A percentile compares a stretch with the other conserved stretches of the same genome.
Conservation (phyloP, 2,888 invertebrate species). For the Oasisia sp. region DNA sequence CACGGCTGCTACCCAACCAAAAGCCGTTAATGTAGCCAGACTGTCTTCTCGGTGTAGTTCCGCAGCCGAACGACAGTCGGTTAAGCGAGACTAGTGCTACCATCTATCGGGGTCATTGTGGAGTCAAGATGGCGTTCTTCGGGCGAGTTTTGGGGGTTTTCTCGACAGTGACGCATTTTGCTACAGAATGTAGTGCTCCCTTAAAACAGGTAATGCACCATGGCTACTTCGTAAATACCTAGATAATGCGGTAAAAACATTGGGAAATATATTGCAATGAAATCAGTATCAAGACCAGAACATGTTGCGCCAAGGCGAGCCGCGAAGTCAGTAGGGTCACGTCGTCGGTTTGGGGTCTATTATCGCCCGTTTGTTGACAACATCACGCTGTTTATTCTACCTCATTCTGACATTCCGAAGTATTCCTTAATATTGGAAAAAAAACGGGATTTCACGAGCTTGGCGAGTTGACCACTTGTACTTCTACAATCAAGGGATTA, state of each 20-base stretch:
- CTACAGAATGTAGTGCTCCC: conserved; percentile 10
- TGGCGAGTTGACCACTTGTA: no score
- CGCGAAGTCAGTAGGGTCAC: neutral
- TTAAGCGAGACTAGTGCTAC: no score
- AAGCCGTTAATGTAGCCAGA: no score
- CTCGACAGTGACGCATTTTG: neutral
- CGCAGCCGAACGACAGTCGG: no score
- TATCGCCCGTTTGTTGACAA: neutral
- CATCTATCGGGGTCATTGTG: neutral
- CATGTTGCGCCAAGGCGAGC: neutral
- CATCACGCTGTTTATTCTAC: neutral
- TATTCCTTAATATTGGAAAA: no score
- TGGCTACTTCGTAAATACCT: neutral
- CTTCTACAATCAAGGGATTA: no score
- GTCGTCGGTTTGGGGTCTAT: neutral
- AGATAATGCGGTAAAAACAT: neutral
- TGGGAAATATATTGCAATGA: neutral
- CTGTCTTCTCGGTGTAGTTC: no score
- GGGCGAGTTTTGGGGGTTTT: neutral
- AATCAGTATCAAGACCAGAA: neutral
- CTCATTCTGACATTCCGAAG: no score
- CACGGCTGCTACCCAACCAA: no score
- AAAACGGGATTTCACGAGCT: no score
- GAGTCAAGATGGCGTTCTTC: neutral
- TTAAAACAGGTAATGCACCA: neutral